Base-by-base conservation (phyloP, 2,113 vertebrate genomes). In the Tor tambroides region DNA sequence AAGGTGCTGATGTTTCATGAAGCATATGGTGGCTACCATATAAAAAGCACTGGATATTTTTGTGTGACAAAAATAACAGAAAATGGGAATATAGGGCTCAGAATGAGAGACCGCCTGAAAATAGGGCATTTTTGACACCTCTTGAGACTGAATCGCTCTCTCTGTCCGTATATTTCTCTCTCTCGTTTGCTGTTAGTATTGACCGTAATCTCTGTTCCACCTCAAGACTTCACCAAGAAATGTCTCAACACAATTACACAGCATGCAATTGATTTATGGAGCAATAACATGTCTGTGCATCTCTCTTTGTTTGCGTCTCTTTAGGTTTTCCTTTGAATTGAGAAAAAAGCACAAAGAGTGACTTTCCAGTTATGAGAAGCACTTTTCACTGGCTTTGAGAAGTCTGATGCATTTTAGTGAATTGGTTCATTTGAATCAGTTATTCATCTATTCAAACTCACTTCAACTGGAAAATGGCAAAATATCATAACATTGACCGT, bases 211-310 rank as follows among this genome's bases (percentile, higher is more conserved):
- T 10, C 43, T 11, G 46, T 51, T 78, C 43, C 46, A 54, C 43
- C 26, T 54, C 43, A 78, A 46, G 49, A 46, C 72, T 26, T 49
- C 41, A 43, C 23, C n/a, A 43, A 76, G 72, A 76, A 76, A 76
- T 46, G 7, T 46, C n/a, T 76, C 12, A 49, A 76, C 72, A 49
- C 72, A 76, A 76, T 76, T 46, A 15, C 72, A 76, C 11, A 15
- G 72, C 41, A 46, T n/a, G n/a, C 41, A 46, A 76, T 46, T 76
- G 72, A 76, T 76, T 76, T 46, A 76, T 76, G 72, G 41, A 46
- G 72, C 72, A 46, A 76, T 76, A 76, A 76, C 5, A 5, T 67
- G 26, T 67, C 11, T 19, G 51, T 54, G 51, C 17, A 6, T 54
- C 17, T 43, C 71, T 75, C 41, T 75, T 75, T 11, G 54, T 75